Evolutionary conservation across 2,113 vertebrate genomes (phyloP), one percentile per base, ranked within the genome.

Genomic region (Hippocampus comes): DNA sequence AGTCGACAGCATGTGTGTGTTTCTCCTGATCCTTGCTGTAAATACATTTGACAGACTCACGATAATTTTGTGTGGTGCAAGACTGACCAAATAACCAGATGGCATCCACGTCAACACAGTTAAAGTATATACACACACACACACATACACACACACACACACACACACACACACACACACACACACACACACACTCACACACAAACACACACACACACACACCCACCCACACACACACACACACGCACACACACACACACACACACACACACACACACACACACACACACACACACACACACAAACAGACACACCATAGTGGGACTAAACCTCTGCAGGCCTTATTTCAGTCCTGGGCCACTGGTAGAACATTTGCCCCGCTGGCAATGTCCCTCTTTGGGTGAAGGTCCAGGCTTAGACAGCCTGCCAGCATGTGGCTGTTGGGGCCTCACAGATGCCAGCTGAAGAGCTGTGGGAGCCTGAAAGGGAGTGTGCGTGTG

Each of bases 81-180:
- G 49, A 90, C 82, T 84, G 85, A 84, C 87, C 85, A 85, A 78
- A 81, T 60, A 67, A 82, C 83, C 92, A 93, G 91, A 91, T 92
- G 91, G 90, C 87, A 78, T 79, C 60, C 38, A 66, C 76, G 84
- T 88, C 87, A 90, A 86, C 77, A 78, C 73, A 86, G 67, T 38
- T 11, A 73, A 79, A 81, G 80, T 73, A 30, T 30, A 25, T 1
- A 25, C 25, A 25, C 25, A 25, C 25, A 25, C 25, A 25, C 25
- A 25, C 25, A 25, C 25, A 25, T 1, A 25, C 25, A 25, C 25
- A 25, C 25, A 25, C 25, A 25, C 25, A 38, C 34, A 38, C 1
- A 38, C 30, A 87, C 78, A 86, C 74, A 84, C 68, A 72, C 74
- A 84, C 68, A 72, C 69, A 72, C 61, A 55, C 38, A 78, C 63